These are phyloP conservation scores for Coenobita brevimanus DNA, from an alignment of 1,140 invertebrate genomes.

Conservation along the genomic window DNA sequence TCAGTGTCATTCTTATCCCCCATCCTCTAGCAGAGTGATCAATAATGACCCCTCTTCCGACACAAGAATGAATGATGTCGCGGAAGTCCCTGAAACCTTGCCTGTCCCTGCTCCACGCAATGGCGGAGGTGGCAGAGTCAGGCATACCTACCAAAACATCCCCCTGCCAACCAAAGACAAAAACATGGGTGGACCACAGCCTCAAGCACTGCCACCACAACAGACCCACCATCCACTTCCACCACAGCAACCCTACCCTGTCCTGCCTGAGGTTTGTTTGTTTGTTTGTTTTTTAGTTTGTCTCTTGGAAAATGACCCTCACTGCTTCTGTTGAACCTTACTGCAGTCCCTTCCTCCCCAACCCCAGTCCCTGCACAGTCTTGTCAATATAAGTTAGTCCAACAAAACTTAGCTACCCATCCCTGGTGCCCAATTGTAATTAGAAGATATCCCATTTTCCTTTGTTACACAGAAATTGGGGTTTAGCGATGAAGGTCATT, in stretches of 20 bases:
- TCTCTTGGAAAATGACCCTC: constrained; percentile 56
- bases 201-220: not conserved
- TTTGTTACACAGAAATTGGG: no score
- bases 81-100: constrained; percentile 38
- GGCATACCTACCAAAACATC: constrained; percentile 72
- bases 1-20: constrained; percentile 3
- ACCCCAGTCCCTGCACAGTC: not conserved
- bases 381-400: not conserved
- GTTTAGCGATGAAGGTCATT: constrained; percentile 39
- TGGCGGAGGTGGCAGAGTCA: constrained; percentile 13
- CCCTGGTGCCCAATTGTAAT: no score
- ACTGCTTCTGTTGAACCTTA: constrained; percentile 18
- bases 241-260: constrained; percentile 17
- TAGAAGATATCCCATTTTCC: not conserved
- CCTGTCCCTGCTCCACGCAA: constrained; percentile 61
- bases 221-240: constrained; percentile 6
- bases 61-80: constrained; percentile 69
- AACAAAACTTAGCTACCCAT: no score
- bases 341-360: not conserved
- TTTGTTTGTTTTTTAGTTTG: constrained; percentile 44
- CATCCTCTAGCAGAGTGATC: constrained; percentile 8
- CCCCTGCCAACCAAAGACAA: constrained; percentile 71
- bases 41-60: constrained; percentile 69
- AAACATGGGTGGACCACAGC: not conserved
- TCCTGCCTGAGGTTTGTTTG: constrained; percentile 48